Evolutionary conservation across 2,888 invertebrate species (phyloP).

Genomic region (Rhorus exstirpatorius): DNA sequence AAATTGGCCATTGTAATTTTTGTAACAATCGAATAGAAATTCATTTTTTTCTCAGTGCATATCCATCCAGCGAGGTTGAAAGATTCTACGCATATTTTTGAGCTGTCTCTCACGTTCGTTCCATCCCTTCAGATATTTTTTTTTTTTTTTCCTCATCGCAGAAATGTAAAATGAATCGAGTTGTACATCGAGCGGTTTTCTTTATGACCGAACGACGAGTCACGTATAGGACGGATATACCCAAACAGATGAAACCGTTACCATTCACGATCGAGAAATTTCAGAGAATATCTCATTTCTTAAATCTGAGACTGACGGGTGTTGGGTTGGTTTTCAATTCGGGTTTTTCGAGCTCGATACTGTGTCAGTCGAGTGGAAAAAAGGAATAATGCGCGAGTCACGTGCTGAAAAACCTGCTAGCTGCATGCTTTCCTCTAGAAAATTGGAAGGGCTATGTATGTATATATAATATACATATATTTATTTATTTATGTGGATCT

Average conservation of each 20-base stretch:
- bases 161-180: background rate
- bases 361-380: background rate
- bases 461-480: slow-evolving; percentile 3
- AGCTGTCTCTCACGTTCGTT: no score
- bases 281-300: slow-evolving; percentile 14
- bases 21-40: no score
- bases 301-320: slow-evolving; percentile 20
- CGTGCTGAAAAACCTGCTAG: slow-evolving; percentile 18
- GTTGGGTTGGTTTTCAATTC: background rate
- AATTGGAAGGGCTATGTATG: slow-evolving; percentile 18
- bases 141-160: no score
- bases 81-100: no score
- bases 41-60: no score
- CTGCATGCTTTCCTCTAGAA: slow-evolving; percentile 2
- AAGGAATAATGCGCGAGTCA: slow-evolving; percentile 13
- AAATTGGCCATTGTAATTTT: no score
- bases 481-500: background rate
- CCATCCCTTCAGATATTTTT: no score
- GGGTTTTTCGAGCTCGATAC: slow-evolving; percentile 1
- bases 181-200: background rate
- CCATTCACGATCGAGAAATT: background rate
- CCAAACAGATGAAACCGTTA: background rate
- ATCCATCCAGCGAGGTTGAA: no score
- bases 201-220: background rate
- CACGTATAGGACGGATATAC: no score